Conservation (phyloP, 2,113 vertebrate species). For the Rhipidura dahli region DNA sequence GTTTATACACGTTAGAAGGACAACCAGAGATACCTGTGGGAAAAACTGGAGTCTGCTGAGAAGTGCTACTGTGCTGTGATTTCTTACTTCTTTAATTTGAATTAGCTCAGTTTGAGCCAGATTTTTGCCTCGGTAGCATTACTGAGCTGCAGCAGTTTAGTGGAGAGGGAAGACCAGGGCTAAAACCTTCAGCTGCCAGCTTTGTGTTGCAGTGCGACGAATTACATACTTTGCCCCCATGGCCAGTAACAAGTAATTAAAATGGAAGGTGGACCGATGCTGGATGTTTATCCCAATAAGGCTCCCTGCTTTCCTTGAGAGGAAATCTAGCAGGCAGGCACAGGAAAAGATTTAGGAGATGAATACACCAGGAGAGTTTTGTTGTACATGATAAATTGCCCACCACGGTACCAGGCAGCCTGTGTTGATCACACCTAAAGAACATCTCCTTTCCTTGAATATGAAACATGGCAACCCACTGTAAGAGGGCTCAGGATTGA, state of each 20-base stretch:
- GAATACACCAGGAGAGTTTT: neutral
- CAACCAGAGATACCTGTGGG: neutral
- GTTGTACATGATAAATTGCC: neutral
- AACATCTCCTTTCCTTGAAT: neutral
- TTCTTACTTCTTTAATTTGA: neutral
- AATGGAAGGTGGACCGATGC: neutral
- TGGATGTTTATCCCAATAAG: neutral
- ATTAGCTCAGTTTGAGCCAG: neutral
- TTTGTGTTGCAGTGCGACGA: neutral
- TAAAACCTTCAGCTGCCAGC: neutral
- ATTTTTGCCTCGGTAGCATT: neutral
- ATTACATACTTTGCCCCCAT: accelerated
- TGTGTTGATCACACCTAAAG: neutral
- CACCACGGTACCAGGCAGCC: neutral
- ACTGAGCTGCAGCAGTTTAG: neutral
- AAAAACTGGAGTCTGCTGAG: neutral
- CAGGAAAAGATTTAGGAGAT: neutral
- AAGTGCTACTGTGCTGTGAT: neutral
- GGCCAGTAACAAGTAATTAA: neutral
- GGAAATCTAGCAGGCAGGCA: neutral
- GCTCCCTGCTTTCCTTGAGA: neutral
- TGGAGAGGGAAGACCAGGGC: neutral
- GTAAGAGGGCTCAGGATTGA: neutral
- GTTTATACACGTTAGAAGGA: neutral
- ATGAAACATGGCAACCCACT: neutral